Evolutionary conservation across 2,113 vertebrate species (phyloP), one percentile per base, ranked within the genome.

Genomic region (Pelvicachromis taeniatus): DNA sequence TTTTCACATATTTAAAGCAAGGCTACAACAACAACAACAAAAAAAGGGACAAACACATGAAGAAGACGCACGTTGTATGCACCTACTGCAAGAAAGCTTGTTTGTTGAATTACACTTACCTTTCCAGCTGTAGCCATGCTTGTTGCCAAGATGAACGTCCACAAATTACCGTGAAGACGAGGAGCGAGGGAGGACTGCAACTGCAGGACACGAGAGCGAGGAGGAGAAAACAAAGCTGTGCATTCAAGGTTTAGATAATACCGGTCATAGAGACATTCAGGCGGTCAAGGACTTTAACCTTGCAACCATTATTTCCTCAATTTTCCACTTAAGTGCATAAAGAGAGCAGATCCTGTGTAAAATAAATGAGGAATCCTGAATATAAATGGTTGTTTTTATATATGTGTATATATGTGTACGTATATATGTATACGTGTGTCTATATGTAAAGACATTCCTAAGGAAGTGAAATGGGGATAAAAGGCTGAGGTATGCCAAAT

Each of bases 71-170:
- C 29, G 23, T 19, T 50, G 68, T 31, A 50, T 29, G 68, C 42
- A 75, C 8, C 31, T 9, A n/a, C 1, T 26, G 21, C 21, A 17
- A 63, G 31, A 75, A 16, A 38, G 21, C n/a, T 68, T 4, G 38
- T 17, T 14, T 35, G 8, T 58, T 58, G n/a, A 58, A 38, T 58
- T 16, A 2, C 2, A 88, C 91, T 31, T 89, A 93, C 93, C 90
- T 93, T 93, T 6, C 92, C 91, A 84, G 81, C 88, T 81, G 91
- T 94, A 31, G 89, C 31, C 92, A 94, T 94, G 40, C 58, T 80
- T 86, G 38, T 52, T 31, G 81, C 4, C 48, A 31, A 78, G 19
- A 6, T 48, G 4, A 68, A 40, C 1, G 33, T 31, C 68, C 14
- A 73, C 9, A 5, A 21, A 9, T 31, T 31, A 45, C 19, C 61